Conservation (phyloP, 2,113 vertebrate species). For the mouse (Mus musculus) region GRCm39 chr1:90660001-90660500, state of each 20-base stretch:
- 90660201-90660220: neutral
- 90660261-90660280: neutral
- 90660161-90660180: too few species aligned
- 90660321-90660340: too few species aligned
- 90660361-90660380: accelerated
- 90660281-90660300: accelerated
- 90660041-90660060: accelerated
- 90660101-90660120: neutral
- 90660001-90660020: accelerated
- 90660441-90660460: neutral
- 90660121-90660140: neutral
- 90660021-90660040: accelerated
- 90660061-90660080: neutral
- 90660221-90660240: too few species aligned
- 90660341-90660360: neutral
- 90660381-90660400: too few species aligned
- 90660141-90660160: neutral
- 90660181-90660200: neutral
- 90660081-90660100: too few species aligned
- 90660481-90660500: neutral
- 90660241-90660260: neutral
- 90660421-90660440: neutral
- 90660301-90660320: accelerated
- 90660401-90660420: too few species aligned
- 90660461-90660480: too few species aligned